Evolutionary conservation across 1,140 invertebrate species (phyloP), one percentile per base, ranked within the genome.

Genomic region (Oryzaephilus surinamensis): DNA sequence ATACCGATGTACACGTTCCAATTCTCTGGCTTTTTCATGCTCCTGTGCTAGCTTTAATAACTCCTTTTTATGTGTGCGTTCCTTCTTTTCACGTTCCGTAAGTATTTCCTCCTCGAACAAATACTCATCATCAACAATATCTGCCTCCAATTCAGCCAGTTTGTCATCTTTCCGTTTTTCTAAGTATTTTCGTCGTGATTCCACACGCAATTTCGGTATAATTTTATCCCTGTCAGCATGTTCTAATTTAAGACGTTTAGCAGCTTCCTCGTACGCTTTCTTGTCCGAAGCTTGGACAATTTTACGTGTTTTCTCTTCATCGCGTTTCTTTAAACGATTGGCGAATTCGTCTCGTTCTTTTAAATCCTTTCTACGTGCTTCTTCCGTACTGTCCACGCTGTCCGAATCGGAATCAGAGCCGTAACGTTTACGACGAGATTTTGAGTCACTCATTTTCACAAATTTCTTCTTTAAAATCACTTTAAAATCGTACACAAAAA

Each of bases 151-250:
- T 62, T 99, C 94, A n/a, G 81, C 73, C 23, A 98, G 74, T 71
- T 99, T 98, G 54, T 98, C 94, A 35, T 86, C 84, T 69, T 97
- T 94, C 33, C 96, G 72, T 64, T 97, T 98, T 48, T 86, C 83
- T 41, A 99, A 71, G 67, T 99, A 99, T 57, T 91, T 84, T 34
- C 91, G 70, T 19, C 96, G 74, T 0, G 94, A 97, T 60, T 97
- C 84, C 12, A 93, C 69, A 31, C 96, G 69, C 6, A 98, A 58
- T 52, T 85, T 83, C 8, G 91, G 90, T 27, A 97, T 68, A 28
- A 95, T 71, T 63, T 87, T 85, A 30, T 89, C 83, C 37, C 82
- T 69, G 54, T 92, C 84, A 51, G 90, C 77, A 23, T 76, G 71
- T 66, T 94, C 86, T 41, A 96, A 58, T 61, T 95, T 89, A 2